These are phyloP conservation scores for Scolopax mira DNA, from an alignment of 2,113 vertebrate genomes.

Conservation along the genomic window DNA sequence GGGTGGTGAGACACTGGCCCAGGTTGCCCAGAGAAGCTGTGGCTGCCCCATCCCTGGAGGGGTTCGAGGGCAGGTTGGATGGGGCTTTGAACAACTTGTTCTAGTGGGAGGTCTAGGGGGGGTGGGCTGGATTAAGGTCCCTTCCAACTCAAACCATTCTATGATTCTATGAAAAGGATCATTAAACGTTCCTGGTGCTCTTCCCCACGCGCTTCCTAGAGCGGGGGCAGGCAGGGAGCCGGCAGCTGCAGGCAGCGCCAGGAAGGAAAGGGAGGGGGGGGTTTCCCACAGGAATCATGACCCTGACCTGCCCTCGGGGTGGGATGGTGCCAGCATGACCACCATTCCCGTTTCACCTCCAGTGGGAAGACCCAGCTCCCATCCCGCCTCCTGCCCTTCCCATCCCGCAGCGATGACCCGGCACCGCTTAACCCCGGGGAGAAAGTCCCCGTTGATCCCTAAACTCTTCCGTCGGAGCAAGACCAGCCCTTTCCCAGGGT, in stretches of 20 bases:
- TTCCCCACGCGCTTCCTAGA: background rate
- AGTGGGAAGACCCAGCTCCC: background rate
- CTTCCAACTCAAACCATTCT: background rate
- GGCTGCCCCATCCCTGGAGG: background rate
- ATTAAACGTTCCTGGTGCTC: background rate
- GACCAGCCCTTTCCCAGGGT: background rate
- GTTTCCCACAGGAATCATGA: background rate
- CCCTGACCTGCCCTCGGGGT: background rate
- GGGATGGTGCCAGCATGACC: background rate
- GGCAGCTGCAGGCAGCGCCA: background rate
- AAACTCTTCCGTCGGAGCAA: rapidly evolving
- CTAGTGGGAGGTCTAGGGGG: background rate
- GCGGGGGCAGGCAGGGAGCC: background rate
- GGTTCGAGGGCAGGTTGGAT: background rate
- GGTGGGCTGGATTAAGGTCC: background rate
- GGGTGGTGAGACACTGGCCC: background rate
- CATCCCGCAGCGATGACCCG: background rate
- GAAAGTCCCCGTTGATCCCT: background rate
- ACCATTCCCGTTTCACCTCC: background rate
- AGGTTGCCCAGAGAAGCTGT: background rate
- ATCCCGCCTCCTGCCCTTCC: background rate
- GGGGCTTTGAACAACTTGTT: background rate
- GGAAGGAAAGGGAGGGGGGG: background rate
- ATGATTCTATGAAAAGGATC: background rate
- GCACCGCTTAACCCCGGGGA: background rate